These are phyloP conservation scores for Conistra vaccinii DNA, from an alignment of 2,888 invertebrate genomes.

Conservation along the genomic window DNA sequence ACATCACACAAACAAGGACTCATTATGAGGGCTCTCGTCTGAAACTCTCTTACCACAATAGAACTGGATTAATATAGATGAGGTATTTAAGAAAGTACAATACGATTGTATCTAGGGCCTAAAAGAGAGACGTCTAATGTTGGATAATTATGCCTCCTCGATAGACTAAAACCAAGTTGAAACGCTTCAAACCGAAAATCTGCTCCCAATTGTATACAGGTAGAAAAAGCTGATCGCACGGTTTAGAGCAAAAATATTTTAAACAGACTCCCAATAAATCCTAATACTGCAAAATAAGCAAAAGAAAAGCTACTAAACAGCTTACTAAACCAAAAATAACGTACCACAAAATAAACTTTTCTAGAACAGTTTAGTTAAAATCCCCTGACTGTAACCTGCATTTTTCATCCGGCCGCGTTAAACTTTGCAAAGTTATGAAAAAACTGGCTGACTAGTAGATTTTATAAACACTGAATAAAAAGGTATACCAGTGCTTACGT, in stretches of 20 bases:
- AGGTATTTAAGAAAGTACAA: slow-evolving; percentile 38
- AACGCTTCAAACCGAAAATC: neutral
- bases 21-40: slow-evolving; percentile 29
- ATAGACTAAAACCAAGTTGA: neutral
- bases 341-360: slow-evolving; percentile 27
- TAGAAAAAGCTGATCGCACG: neutral
- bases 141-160: neutral
- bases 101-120: slow-evolving; percentile 22
- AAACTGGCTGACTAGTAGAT: slow-evolving; percentile 68
- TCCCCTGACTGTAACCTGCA: slow-evolving; percentile 32
- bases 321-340: slow-evolving; percentile 33
- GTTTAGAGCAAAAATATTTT: neutral
- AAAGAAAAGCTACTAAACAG: slow-evolving; percentile 5
- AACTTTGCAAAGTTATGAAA: slow-evolving; percentile 63
- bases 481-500: slow-evolving; percentile 73
- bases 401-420: slow-evolving; percentile 51
- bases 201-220: neutral
- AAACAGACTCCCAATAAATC: slow-evolving; percentile 23
- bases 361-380: slow-evolving; percentile 44
- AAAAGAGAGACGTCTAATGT: neutral
- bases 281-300: slow-evolving; percentile 25
- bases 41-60: slow-evolving; percentile 48
- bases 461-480: slow-evolving; percentile 76
- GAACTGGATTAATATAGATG: slow-evolving; percentile 36
- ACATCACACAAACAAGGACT: slow-evolving; percentile 25